phyloP scores from a whole-genome alignment of 2,797 vertebrate genomes.

The Melanogrammus aeglefinus region DNA sequence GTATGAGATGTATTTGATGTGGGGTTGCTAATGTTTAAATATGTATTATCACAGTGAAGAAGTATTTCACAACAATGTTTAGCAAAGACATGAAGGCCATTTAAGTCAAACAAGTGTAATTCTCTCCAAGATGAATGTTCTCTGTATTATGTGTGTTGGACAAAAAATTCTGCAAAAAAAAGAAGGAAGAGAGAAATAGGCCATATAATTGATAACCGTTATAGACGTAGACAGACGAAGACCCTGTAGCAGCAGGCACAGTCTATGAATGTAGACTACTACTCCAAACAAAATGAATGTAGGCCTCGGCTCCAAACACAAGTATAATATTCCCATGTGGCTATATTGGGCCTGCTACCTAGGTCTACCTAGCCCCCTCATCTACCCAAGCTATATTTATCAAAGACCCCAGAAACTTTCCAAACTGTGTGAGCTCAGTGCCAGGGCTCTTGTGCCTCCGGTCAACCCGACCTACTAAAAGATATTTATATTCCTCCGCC shows the following conservation, averaged over 20 bases:
- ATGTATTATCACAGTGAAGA: no score
- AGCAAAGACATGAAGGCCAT: no score
- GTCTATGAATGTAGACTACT: background rate
- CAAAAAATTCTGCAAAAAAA: no score
- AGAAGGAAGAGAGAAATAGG: no score
- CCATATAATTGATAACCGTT: background rate
- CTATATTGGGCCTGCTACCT: background rate
- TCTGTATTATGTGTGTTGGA: no score
- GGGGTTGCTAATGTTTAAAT: no score
- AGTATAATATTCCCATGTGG: background rate
- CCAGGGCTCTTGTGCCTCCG: constrained; percentile 36
- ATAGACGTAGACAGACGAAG: background rate
- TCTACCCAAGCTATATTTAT: constrained; percentile 1
- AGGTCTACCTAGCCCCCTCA: background rate
- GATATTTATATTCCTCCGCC: constrained; percentile 66
- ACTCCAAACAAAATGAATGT: background rate
- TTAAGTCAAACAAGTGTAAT: no score
- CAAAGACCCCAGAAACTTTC: constrained; percentile 36
- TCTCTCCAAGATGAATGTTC: no score
- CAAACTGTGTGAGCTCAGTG: constrained; percentile 25
- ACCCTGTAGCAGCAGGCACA: background rate
- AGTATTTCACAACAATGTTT: no score
- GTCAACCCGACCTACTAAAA: constrained; percentile 69
- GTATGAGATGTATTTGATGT: no score
- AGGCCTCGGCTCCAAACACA: background rate